A percentile compares a stretch with the other conserved stretches of the same genome.
Evolutionary conservation across 2,888 invertebrate species (phyloP).

Genomic region (Epiblema foenella): DNA sequence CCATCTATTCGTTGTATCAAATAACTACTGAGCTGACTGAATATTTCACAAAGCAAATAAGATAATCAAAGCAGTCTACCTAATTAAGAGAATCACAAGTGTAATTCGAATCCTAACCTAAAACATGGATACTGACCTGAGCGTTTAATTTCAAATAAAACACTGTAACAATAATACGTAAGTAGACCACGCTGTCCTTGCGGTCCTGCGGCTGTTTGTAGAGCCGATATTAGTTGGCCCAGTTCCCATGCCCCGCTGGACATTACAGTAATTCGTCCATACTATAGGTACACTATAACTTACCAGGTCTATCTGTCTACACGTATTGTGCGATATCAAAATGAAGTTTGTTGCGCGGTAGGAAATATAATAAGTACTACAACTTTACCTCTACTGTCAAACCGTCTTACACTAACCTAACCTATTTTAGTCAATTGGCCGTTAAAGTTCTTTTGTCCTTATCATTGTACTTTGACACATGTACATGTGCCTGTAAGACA

Average conservation of each 20-base stretch:
- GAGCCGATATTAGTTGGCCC: constrained; percentile 35
- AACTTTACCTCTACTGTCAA: no score
- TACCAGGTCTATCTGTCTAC: neutral
- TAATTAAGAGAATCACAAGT: neutral
- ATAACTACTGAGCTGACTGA: no score
- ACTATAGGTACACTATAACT: constrained; percentile 24
- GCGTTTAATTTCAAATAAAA: neutral
- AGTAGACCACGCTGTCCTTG: constrained; percentile 13
- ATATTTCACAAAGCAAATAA: neutral
- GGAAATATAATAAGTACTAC: no score
- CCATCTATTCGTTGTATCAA: no score
- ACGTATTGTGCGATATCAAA: neutral
- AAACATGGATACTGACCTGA: neutral
- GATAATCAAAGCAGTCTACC: no score
- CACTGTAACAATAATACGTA: constrained; percentile 3
- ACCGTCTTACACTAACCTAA: no score
- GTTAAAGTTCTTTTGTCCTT: no score
- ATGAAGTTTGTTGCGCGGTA: no score
- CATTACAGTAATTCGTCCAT: constrained; percentile 41
- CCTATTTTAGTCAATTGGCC: no score
- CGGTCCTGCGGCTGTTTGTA: constrained; percentile 33
- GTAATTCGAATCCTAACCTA: neutral
- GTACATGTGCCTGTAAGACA: no score
- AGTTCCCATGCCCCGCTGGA: constrained; percentile 39
- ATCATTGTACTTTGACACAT: no score